Conservation (phyloP, 2,113 vertebrate genomes). For the Illadopsis cleaveri region DNA sequence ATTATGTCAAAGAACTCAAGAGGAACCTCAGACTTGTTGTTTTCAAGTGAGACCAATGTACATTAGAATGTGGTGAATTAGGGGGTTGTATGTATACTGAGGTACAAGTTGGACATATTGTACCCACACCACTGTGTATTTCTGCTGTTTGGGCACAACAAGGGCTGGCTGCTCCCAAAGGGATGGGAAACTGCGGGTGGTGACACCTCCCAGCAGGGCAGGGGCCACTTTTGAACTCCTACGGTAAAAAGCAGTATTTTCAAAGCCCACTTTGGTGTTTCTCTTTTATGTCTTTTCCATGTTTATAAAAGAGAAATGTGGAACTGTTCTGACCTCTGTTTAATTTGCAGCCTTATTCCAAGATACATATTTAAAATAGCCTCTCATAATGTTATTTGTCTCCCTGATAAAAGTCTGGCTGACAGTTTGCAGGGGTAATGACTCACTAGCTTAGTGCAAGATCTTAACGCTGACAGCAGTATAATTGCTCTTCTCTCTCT, state of each 20-base stretch:
- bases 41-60: background rate
- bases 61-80: background rate
- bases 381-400: background rate
- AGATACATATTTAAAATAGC: background rate
- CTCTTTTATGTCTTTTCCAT: background rate
- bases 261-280: background rate
- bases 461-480: constrained; percentile 27
- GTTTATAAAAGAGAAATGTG: background rate
- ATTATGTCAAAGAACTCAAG: background rate
- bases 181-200: background rate
- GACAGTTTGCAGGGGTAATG: constrained; percentile 37
- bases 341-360: background rate
- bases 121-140: background rate
- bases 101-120: background rate
- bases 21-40: background rate
- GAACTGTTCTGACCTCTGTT: background rate
- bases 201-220: background rate
- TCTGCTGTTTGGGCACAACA: background rate
- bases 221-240: background rate
- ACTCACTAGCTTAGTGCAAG: constrained; percentile 35
- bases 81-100: rapidly evolving
- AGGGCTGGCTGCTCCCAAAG: background rate
- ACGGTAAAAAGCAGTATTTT: background rate
- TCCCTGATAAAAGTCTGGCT: background rate
- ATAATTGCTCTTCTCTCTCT: constrained; percentile 47